Percentiles rank a stretch among this genome's conserved stretches.
Conservation (phyloP, 2,888 invertebrate species). For the Argyresthia albistria region DNA sequence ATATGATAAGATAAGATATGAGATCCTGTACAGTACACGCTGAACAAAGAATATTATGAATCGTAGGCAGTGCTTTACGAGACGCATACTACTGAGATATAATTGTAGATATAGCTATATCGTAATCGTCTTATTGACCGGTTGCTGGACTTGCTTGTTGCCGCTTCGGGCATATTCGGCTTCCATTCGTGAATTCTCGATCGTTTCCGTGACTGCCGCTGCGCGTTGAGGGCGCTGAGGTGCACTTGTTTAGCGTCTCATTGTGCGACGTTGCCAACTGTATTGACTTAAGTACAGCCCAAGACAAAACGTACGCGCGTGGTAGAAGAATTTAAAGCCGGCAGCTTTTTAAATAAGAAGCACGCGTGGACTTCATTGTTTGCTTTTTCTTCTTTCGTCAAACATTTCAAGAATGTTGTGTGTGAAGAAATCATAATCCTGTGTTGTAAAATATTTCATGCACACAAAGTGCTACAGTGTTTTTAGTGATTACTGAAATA, state of each 20-base stretch:
- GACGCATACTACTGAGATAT: background rate
- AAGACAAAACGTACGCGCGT: constrained; percentile 71
- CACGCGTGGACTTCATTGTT: constrained; percentile 4
- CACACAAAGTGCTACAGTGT: constrained; percentile 31
- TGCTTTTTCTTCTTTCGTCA: constrained; percentile 13
- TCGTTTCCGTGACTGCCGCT: constrained; percentile 54
- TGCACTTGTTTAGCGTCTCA: constrained; percentile 69
- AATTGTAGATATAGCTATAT: constrained; percentile 29
- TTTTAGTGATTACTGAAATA: constrained; percentile 15
- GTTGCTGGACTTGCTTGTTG: constrained; percentile 64
- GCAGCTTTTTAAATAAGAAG: constrained; percentile 37
- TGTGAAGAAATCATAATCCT: constrained; percentile 43
- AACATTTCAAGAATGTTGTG: constrained; percentile 29
- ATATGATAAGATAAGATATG: no score
- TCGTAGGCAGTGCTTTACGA: background rate
- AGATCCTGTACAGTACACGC: no score
- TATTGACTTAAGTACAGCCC: constrained; percentile 65
- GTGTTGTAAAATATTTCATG: constrained; percentile 40
- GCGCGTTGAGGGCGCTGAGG: constrained; percentile 71
- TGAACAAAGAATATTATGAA: background rate
- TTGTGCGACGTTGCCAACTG: constrained; percentile 71
- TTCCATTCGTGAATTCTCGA: constrained; percentile 47
- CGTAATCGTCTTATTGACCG: constrained; percentile 71
- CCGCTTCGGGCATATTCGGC: constrained; percentile 60
- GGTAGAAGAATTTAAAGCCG: constrained; percentile 60